phyloP scores from a whole-genome alignment of 2,797 vertebrate species.

The Rhadinocentrus ornatus region DNA sequence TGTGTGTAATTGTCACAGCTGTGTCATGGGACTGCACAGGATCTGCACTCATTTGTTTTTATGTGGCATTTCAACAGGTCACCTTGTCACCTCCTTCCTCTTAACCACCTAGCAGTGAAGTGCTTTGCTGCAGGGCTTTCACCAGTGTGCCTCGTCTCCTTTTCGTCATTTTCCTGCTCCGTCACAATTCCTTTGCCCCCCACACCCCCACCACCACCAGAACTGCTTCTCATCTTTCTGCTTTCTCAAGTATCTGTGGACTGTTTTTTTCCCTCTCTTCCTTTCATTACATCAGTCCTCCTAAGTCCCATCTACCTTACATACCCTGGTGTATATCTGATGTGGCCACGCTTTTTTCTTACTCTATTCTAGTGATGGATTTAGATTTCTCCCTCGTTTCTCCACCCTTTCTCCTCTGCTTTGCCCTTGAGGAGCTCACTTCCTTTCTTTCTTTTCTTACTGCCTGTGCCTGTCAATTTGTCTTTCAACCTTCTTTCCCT shows the following conservation, averaged over 20 bases:
- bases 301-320: background rate
- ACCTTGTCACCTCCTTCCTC: conserved; percentile 22
- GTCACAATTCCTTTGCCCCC: conserved; percentile 3
- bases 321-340: conserved; percentile 21
- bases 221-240: background rate
- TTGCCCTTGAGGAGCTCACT: conserved; percentile 42
- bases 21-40: conserved; percentile 30
- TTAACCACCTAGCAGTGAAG: conserved; percentile 1
- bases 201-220: too few species aligned
- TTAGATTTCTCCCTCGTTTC: conserved; percentile 27
- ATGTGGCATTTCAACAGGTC: conserved; percentile 40
- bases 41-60: conserved; percentile 37
- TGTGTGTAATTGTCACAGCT: conserved; percentile 49
- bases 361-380: conserved; percentile 24
- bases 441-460: conserved; percentile 15
- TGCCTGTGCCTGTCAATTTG: conserved; percentile 39
- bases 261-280: background rate
- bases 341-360: conserved; percentile 11
- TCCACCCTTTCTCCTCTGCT: conserved; percentile 1
- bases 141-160: background rate
- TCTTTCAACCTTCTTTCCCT: conserved; percentile 53
- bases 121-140: background rate
- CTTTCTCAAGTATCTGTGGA: background rate
- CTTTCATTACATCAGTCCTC: background rate
- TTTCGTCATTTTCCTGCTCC: conserved; percentile 1